These are phyloP conservation scores for Actinia tenebrosa DNA, from an alignment of 64 coral and sea anemone species.

Conservation along the genomic window DNA sequence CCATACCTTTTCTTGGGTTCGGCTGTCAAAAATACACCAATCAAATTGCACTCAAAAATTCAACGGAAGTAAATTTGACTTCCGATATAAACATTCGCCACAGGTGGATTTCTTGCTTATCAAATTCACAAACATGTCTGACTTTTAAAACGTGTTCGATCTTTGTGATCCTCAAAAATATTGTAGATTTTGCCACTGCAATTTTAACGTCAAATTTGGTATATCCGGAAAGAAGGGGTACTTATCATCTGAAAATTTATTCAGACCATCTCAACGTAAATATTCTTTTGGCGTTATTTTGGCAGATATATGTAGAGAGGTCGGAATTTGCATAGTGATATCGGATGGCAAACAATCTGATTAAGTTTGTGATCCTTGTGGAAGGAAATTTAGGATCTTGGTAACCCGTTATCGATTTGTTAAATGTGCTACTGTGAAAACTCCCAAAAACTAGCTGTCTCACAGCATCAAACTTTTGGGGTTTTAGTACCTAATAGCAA, in stretches of 20 bases:
- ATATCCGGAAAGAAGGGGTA: neutral
- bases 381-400: conserved; percentile 17
- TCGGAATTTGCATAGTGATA: conserved; percentile 19
- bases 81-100: conserved; percentile 28
- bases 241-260: conserved; percentile 22
- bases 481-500: too few relatives aligned
- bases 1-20: too few relatives aligned
- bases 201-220: conserved; percentile 27
- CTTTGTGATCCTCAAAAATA: conserved; percentile 13
- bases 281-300: conserved; percentile 30
- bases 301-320: conserved; percentile 16
- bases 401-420: neutral
- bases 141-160: neutral
- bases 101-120: neutral
- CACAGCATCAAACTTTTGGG: too few relatives aligned
- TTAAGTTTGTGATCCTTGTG: conserved; percentile 36
- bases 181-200: conserved; percentile 32
- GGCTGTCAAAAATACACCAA: neutral
- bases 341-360: conserved; percentile 14
- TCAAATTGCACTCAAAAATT: conserved; percentile 13
- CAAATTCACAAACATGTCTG: neutral
- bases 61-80: conserved; percentile 37
- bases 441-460: too few relatives aligned
- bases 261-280: conserved; percentile 34
- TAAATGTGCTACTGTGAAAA: too few relatives aligned